These are phyloP conservation scores for Hyposmocoma kahamanoa DNA, from an alignment of 1,140 invertebrate genomes.

Conservation along the genomic window DNA sequence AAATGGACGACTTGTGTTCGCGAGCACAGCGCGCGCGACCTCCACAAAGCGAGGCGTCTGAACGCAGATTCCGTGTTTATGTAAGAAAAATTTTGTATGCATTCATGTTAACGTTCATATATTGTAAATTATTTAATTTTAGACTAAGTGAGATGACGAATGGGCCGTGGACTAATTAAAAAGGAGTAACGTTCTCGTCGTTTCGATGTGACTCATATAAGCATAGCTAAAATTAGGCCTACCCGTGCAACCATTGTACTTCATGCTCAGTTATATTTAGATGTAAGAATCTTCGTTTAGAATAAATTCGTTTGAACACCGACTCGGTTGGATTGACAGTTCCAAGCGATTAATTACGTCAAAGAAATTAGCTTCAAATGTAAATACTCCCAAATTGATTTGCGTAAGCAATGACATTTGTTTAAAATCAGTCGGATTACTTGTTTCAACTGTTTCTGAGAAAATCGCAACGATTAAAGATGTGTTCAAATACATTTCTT, in stretches of 20 bases:
- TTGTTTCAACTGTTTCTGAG: no score
- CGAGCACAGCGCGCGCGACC: no score
- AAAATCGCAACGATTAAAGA: no score
- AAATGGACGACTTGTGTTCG: not conserved
- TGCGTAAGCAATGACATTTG: no score
- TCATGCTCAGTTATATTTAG: slow-evolving; percentile 69
- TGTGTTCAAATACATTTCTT: no score
- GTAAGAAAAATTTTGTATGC: slow-evolving; percentile 44
- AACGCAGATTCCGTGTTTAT: slow-evolving; percentile 1
- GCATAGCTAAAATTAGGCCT: slow-evolving; percentile 31
- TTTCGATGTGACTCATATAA: slow-evolving; percentile 31
- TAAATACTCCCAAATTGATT: no score
- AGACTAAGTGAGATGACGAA: slow-evolving; percentile 30
- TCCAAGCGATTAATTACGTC: no score
- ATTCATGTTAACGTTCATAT: slow-evolving; percentile 49
- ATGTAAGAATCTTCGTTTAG: slow-evolving; percentile 31
- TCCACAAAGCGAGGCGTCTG: no score
- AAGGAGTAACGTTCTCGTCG: slow-evolving; percentile 2
- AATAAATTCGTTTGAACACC: no score
- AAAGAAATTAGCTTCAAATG: no score
- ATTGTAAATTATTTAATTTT: slow-evolving; percentile 62
- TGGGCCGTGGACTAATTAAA: slow-evolving; percentile 25
- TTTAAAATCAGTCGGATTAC: no score
- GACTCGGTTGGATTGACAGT: no score
- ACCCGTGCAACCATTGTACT: slow-evolving; percentile 48